Conservation (phyloP, 2,888 invertebrate genomes). For the Mermis nigrescens region DNA sequence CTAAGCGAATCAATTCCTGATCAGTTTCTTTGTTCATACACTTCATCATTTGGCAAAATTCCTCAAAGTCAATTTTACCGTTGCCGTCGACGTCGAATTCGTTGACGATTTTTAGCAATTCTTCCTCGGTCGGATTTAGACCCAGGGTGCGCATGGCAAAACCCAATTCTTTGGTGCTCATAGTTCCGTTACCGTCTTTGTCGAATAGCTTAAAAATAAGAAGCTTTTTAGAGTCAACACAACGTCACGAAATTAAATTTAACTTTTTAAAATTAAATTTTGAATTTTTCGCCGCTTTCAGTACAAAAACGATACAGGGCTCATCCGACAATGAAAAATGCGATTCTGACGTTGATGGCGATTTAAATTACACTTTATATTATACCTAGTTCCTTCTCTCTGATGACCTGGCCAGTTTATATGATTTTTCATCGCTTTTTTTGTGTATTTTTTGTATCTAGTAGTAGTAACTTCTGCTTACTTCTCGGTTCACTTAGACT, state of each 20-base stretch:
- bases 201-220: constrained; percentile 31
- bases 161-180: constrained; percentile 32
- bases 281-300: too few relatives aligned
- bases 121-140: constrained; percentile 31
- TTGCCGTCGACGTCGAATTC: constrained; percentile 32
- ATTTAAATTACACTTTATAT: too few relatives aligned
- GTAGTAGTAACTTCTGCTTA: neutral
- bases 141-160: constrained; percentile 32
- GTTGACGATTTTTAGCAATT: constrained; percentile 26
- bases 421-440: neutral
- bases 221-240: too few relatives aligned
- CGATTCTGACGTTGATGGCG: too few relatives aligned
- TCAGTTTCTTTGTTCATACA: constrained; percentile 33
- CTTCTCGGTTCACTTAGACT: neutral
- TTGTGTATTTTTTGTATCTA: neutral
- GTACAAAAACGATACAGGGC: neutral
- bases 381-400: too few relatives aligned
- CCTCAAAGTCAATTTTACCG: constrained; percentile 31
- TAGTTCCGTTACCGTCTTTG: constrained; percentile 32
- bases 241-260: too few relatives aligned
- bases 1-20: constrained; percentile 30
- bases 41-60: constrained; percentile 32
- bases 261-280: too few relatives aligned
- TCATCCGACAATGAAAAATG: too few relatives aligned
- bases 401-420: neutral